Evolutionary conservation across 2,797 vertebrate genomes (phyloP), one percentile per base, ranked within the genome.

Genomic region (Rhincodon typus): DNA sequence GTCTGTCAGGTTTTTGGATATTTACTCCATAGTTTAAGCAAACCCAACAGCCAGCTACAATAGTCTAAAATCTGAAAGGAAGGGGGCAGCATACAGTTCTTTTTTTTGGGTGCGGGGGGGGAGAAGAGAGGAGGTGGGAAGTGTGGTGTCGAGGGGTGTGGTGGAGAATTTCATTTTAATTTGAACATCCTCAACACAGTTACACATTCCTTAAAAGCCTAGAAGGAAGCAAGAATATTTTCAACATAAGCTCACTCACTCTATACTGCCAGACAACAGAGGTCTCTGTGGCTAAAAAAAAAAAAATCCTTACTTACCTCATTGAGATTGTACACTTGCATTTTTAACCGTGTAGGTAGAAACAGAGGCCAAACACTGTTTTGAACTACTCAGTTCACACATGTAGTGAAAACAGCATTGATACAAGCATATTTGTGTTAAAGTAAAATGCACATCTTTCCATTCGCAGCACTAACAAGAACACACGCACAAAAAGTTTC

Each of bases 151-250:
- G 4, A 12, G 57, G 57, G 8, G 12, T 62, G 57, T 62, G 57
- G 8, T 62, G 57, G 57, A 62, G 3, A 13, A 95, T 95, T 77
- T 46, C 46, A 72, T 95, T 95, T 95, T 77, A 95, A 95, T 95
- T 74, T 17, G 5, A 74, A 66, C 69, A 95, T 77, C 70, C 70
- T 77, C 69, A 13, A 77, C 94, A 57, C 27, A 4, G 70, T 77
- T 95, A 77, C 25, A 95, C 70, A 95, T 95, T 95, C 94, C 94
- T 77, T 95, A 95, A 93, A 95, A 95, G 94, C 70, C 94, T 77
- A 95, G 69, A 93, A 77, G 70, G 46, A 95, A 77, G 94, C 94
- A 53, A 93, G 94, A 77, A 74, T 95, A 95, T 77, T 95, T 95
- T 95, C 46, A 95, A 74, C 69, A 77, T 77, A 95, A 72, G 69